Conservation (phyloP, 2,113 vertebrate genomes). For the Pseudopodoces humilis region DNA sequence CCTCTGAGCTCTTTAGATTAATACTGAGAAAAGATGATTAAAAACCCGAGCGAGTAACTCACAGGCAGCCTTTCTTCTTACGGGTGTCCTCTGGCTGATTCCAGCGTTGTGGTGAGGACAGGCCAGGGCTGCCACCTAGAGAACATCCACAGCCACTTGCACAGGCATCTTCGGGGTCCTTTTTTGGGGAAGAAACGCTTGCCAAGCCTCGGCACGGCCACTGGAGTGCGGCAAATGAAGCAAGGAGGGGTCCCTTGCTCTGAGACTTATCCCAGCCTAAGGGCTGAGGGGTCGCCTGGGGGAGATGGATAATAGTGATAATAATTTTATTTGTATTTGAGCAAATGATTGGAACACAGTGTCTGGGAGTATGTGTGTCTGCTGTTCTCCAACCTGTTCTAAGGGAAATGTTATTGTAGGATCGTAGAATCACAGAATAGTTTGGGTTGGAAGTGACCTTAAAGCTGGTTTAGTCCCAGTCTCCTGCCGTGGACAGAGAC, state of each 20-base stretch:
- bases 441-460: neutral
- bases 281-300: neutral
- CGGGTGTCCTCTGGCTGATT: rapidly evolving
- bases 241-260: neutral
- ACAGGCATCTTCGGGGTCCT: rapidly evolving
- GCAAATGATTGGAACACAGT: rapidly evolving
- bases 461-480: neutral
- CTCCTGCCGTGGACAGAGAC: neutral
- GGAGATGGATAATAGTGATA: rapidly evolving
- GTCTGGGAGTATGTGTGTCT: rapidly evolving
- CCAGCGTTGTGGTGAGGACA: rapidly evolving
- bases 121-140: constrained; percentile 42
- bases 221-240: rapidly evolving
- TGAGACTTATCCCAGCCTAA: rapidly evolving
- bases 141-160: neutral
- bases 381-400: neutral
- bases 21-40: neutral
- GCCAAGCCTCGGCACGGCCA: neutral
- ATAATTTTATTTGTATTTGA: neutral
- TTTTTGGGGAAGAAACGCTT: rapidly evolving
- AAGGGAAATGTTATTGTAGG: no score
- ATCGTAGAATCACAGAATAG: no score
- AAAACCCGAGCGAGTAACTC: rapidly evolving
- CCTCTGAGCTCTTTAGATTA: neutral
- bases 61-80: rapidly evolving